Conservation (phyloP, 2,888 invertebrate species). For the Drosophila ezoana region DNA sequence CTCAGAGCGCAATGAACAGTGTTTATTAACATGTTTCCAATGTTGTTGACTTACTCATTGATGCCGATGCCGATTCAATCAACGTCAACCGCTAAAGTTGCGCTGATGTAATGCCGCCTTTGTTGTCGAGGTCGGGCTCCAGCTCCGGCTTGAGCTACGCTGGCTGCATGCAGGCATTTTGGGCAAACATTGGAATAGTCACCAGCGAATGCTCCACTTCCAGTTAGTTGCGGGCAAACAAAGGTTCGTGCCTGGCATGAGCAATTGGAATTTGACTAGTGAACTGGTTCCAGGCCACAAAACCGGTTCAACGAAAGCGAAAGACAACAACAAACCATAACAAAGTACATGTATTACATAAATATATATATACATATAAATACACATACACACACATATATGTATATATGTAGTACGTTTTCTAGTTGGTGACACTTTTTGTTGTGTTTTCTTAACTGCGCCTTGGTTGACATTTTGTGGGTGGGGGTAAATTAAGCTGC, state of each 20-base stretch:
- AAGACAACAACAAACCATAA: constrained; percentile 39
- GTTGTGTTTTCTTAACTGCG: constrained; percentile 15
- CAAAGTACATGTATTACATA: constrained; percentile 39
- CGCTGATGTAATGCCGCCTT: constrained; percentile 71
- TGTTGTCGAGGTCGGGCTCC: constrained; percentile 67
- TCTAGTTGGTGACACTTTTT: constrained; percentile 19
- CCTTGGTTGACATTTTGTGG: constrained; percentile 18
- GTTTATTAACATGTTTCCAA: constrained; percentile 59
- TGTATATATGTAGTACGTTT: constrained; percentile 4
- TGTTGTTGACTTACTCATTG: constrained; percentile 43
- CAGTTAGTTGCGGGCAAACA: constrained; percentile 22
- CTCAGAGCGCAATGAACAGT: constrained; percentile 4
- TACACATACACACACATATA: not conserved
- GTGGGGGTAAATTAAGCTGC: not conserved
- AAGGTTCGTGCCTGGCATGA: constrained; percentile 58
- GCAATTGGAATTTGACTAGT: constrained; percentile 54
- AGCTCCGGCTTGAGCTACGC: constrained; percentile 7
- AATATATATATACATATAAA: not conserved
- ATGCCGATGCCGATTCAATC: constrained; percentile 46
- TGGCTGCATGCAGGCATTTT: constrained; percentile 28
- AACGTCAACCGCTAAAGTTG: constrained; percentile 45
- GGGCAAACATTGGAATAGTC: constrained; percentile 32
- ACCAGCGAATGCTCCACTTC: constrained; percentile 35
- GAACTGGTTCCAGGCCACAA: constrained; percentile 55
- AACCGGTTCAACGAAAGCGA: constrained; percentile 69